Evolutionary conservation across 2,888 invertebrate species (phyloP).

Genomic region (Trissolcus brochymenae): DNA sequence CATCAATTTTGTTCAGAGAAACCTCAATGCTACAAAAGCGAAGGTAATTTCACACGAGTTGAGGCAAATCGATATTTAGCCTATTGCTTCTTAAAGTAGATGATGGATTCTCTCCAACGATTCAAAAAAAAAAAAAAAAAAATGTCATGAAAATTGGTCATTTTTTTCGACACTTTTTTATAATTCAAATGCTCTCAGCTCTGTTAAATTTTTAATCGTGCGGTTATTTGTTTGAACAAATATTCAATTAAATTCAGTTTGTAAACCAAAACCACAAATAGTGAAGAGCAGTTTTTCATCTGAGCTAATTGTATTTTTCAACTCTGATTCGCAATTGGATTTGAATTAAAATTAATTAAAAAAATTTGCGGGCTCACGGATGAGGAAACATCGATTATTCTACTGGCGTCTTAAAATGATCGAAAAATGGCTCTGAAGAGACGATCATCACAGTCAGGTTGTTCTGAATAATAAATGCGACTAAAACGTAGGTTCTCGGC

Average conservation of each 20-base stretch:
- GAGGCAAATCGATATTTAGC: constrained; percentile 37
- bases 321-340: constrained; percentile 6
- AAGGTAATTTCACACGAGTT: constrained; percentile 23
- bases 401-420: constrained; percentile 9
- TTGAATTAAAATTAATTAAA: constrained; percentile 18
- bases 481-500: constrained; percentile 23
- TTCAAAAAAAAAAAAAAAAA: background rate
- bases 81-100: constrained; percentile 38
- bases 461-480: constrained; percentile 41
- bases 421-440: constrained; percentile 6
- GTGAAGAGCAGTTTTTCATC: background rate
- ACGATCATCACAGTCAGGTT: constrained; percentile 9
- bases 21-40: background rate
- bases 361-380: constrained; percentile 13
- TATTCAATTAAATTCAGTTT: too few relatives aligned
- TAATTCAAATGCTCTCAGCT: too few relatives aligned
- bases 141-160: too few relatives aligned
- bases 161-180: too few relatives aligned
- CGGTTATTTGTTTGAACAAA: too few relatives aligned
- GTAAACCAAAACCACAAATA: background rate
- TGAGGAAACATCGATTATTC: constrained; percentile 32
- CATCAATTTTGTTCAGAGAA: constrained; percentile 3
- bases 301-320: too few relatives aligned
- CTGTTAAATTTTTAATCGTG: too few relatives aligned
- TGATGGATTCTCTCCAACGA: constrained; percentile 5